A percentile compares a stretch with the other conserved stretches of the same genome.
phyloP scores from a whole-genome alignment of 2,797 vertebrate species.

The Tauraco hartlaubi region DNA sequence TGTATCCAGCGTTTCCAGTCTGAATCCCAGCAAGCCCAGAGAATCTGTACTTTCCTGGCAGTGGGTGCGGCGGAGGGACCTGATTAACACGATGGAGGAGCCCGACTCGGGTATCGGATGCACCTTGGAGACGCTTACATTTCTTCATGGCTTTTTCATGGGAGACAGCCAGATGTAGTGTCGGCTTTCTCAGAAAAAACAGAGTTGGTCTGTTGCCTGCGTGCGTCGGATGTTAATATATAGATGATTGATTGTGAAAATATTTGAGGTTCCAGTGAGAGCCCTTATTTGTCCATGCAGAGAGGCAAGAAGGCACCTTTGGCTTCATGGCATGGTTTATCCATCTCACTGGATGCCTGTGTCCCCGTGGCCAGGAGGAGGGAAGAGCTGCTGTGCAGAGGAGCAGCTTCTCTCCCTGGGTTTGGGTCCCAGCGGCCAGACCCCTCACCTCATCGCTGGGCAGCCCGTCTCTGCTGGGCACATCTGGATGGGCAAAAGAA shows the following conservation, averaged over 20 bases:
- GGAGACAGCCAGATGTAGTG: background rate
- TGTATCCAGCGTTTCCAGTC: background rate
- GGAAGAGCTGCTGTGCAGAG: background rate
- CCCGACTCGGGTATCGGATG: fast-evolving
- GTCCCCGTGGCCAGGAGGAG: background rate
- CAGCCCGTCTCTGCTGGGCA: background rate
- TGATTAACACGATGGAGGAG: fast-evolving
- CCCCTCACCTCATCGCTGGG: background rate
- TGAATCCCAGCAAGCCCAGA: background rate
- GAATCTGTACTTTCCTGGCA: background rate
- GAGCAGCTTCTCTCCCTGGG: background rate
- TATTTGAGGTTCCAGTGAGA: background rate
- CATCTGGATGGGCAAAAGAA: background rate
- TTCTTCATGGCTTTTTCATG: background rate
- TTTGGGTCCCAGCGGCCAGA: fast-evolving
- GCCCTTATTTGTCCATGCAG: background rate
- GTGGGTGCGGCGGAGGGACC: background rate
- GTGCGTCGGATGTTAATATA: fast-evolving
- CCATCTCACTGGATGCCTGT: background rate
- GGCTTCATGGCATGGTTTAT: fast-evolving
- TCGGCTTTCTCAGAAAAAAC: background rate
- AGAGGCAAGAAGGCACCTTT: background rate
- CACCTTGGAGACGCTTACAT: background rate
- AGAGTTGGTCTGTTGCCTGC: background rate
- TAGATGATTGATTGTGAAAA: background rate